phyloP scores from a whole-genome alignment of 1,140 invertebrate genomes.

The Cydia strobilella region DNA sequence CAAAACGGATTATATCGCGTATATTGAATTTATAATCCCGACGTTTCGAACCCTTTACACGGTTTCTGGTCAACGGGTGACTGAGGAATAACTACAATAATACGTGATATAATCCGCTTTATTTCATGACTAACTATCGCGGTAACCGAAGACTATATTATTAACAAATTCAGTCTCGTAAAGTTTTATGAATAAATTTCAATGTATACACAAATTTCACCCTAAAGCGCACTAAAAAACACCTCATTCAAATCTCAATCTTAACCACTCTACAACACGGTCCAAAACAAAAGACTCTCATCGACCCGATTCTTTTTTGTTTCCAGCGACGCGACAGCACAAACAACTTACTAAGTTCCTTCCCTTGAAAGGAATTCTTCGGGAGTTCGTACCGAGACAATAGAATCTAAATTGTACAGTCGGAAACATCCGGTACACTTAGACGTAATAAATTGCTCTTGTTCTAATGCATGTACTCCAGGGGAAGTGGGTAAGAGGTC shows the following conservation, averaged over 20 bases:
- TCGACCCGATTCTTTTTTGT: conserved; percentile 6
- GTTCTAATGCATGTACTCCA: conserved; percentile 31
- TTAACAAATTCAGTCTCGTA: no score
- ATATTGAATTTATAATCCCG: no score
- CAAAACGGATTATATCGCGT: no score
- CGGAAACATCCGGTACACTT: conserved; percentile 31
- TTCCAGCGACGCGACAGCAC: not conserved
- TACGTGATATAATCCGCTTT: no score
- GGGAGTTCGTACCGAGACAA: conserved; percentile 20
- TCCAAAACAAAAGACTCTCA: not conserved
- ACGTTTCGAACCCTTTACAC: no score
- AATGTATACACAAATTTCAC: not conserved
- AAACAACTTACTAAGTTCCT: conserved; percentile 29
- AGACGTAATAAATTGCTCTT: conserved; percentile 31
- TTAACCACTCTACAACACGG: not conserved
- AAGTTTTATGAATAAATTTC: no score
- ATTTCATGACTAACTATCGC: no score
- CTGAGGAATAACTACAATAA: no score
- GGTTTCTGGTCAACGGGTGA: no score
- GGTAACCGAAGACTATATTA: no score
- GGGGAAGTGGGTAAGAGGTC: conserved; percentile 27
- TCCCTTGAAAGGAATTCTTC: conserved; percentile 12
- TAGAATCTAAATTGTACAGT: conserved; percentile 32
- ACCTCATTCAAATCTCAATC: not conserved
- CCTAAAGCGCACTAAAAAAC: not conserved